phyloP scores from a whole-genome alignment of 2,888 invertebrate species.

The Eupelmus urozonus region DNA sequence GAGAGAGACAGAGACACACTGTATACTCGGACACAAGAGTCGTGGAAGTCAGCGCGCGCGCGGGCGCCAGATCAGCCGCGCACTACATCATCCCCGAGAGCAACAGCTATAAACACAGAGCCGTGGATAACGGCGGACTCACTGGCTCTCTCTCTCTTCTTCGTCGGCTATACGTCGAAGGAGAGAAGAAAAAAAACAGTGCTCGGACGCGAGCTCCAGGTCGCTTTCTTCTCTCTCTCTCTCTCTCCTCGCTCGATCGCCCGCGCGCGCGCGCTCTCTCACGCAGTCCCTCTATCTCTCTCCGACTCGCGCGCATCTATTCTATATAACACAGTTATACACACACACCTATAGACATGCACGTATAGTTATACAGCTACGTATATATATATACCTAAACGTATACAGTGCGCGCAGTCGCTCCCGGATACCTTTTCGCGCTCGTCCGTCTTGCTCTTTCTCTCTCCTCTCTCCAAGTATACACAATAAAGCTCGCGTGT shows the following conservation, averaged over 20 bases:
- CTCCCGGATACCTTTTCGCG: constrained; percentile 2
- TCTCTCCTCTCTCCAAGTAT: too few species aligned
- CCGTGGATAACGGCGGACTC: too few species aligned
- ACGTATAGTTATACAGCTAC: too few species aligned
- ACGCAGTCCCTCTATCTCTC: too few species aligned
- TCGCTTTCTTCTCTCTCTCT: constrained; percentile 47
- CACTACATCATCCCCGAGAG: too few species aligned
- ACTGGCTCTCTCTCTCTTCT: constrained; percentile 9
- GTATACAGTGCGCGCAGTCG: background rate
- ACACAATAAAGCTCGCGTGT: too few species aligned
- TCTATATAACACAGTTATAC: too few species aligned
- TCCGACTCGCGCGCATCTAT: background rate
- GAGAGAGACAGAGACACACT: background rate
- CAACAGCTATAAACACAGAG: too few species aligned
- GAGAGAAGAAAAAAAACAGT: constrained; percentile 7
- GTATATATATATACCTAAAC: constrained; percentile 16
- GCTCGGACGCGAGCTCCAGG: constrained; percentile 36
- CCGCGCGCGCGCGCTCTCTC: background rate
- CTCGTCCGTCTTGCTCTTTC: constrained; percentile 23
- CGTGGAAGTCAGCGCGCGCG: too few species aligned
- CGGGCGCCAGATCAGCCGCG: too few species aligned
- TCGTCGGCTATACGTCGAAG: constrained; percentile 27
- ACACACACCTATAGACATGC: constrained; percentile 8
- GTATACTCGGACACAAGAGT: constrained; percentile 13
- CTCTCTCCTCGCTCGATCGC: constrained; percentile 21